Conservation (phyloP, 2,888 invertebrate species). For the Zygaena filipendulae region DNA sequence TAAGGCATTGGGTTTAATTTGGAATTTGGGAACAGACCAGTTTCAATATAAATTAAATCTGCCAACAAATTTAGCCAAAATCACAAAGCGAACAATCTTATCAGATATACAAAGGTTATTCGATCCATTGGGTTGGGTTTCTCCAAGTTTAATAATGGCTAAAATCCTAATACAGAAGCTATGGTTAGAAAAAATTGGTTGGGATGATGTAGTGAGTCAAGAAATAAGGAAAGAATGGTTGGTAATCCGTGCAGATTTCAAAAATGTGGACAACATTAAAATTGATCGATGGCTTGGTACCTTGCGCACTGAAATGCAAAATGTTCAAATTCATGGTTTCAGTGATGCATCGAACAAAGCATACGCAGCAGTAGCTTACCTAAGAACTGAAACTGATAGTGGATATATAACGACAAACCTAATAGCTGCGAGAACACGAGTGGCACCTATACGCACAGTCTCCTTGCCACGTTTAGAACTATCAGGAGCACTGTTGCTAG, state of each 20-base stretch:
- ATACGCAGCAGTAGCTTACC: constrained; percentile 3
- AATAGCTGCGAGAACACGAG: constrained; percentile 12
- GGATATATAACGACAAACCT: constrained; percentile 10
- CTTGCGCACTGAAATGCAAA: not conserved
- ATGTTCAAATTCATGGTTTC: constrained; percentile 4
- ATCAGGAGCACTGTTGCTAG: constrained; percentile 14
- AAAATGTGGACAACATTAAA: constrained; percentile 1
- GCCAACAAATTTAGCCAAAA: too few relatives aligned
- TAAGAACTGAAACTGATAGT: constrained; percentile 3
- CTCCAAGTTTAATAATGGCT: constrained; percentile 6
- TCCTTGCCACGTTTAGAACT: constrained; percentile 14
- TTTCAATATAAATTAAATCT: too few relatives aligned
- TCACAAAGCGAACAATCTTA: constrained; percentile 7
- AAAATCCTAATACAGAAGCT: constrained; percentile 10
- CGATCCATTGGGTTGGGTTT: constrained; percentile 8
- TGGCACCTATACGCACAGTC: constrained; percentile 11
- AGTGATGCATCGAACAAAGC: constrained; percentile 6
- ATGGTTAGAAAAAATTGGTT: constrained; percentile 8
- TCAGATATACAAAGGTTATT: constrained; percentile 8
- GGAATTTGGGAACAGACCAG: constrained; percentile 5
- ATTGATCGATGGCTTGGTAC: constrained; percentile 3
- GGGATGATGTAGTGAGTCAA: constrained; percentile 7
- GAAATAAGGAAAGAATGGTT: constrained; percentile 2
- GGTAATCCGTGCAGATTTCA: constrained; percentile 1
- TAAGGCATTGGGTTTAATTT: constrained; percentile 5